Percentiles rank a stretch among this genome's conserved stretches.
These are phyloP conservation scores for Loxodonta africana DNA, from an alignment of 2,113 vertebrate species.

Conservation along the genomic window DNA sequence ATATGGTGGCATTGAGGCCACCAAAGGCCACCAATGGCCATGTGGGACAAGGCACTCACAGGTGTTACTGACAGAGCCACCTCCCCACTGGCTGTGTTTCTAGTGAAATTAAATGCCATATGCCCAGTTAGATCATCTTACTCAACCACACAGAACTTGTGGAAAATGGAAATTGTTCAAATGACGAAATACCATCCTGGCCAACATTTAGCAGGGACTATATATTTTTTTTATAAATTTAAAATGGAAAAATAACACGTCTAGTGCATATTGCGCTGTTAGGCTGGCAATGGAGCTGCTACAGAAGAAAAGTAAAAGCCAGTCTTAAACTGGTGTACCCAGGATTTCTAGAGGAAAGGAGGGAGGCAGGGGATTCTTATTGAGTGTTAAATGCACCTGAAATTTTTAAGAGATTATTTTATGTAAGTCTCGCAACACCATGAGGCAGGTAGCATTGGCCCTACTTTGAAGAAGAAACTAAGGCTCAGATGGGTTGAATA, in stretches of 20 bases:
- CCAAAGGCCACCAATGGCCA: background rate
- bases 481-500: background rate
- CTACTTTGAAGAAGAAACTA: background rate
- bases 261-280: background rate
- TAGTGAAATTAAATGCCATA: background rate
- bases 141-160: background rate
- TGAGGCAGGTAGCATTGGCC: background rate
- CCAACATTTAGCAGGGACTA: background rate
- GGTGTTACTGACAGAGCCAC: background rate
- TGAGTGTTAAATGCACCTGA: background rate
- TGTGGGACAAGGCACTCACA: background rate
- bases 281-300: background rate
- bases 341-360: background rate
- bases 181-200: background rate
- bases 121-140: background rate
- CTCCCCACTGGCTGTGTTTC: background rate
- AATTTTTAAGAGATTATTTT: background rate
- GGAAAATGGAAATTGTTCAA: constrained; percentile 42
- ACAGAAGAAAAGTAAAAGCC: background rate
- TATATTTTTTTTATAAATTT: background rate
- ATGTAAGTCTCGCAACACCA: background rate
- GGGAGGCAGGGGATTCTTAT: background rate
- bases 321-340: background rate
- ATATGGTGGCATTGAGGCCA: background rate
- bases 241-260: background rate